A percentile compares a stretch with the other conserved stretches of the same genome.
Conservation (phyloP, 2,888 invertebrate species). For the Cephus spinipes region DNA sequence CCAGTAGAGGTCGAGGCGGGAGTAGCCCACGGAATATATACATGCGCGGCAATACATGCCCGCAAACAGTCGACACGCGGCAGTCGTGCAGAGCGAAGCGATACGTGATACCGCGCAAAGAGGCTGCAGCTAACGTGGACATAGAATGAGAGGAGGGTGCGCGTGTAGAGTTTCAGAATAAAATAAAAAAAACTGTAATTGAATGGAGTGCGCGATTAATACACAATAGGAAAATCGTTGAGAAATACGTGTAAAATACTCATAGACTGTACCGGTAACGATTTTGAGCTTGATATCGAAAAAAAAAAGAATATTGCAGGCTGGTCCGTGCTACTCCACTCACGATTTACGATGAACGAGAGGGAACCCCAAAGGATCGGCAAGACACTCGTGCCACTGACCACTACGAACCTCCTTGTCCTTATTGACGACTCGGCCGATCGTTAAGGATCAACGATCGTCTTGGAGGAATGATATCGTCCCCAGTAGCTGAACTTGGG, state of each 20-base stretch:
- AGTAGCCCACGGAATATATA: constrained; percentile 48
- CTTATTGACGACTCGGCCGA: not conserved
- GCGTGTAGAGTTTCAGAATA: not conserved
- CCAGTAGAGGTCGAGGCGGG: constrained; percentile 30
- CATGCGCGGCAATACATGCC: constrained; percentile 51
- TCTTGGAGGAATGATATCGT: not conserved
- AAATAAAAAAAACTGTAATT: not conserved
- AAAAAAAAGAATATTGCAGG: not conserved
- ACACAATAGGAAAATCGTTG: not conserved
- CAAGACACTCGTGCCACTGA: not conserved
- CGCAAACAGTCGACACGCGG: constrained; percentile 64
- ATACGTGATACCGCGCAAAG: not conserved
- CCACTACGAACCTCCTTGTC: not conserved
- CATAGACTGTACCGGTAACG: not conserved
- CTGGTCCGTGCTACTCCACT: not conserved
- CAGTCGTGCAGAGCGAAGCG: constrained; percentile 50
- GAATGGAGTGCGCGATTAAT: not conserved
- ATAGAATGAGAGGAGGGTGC: not conserved
- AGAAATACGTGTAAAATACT: not conserved
- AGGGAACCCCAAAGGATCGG: not conserved
- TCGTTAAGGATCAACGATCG: not conserved
- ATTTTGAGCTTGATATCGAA: not conserved
- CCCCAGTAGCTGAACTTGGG: not conserved
- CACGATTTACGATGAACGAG: not conserved
- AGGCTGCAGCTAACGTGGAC: not conserved